Base-by-base conservation (phyloP, 2,113 vertebrate genomes). In the Gavialis gangeticus region DNA sequence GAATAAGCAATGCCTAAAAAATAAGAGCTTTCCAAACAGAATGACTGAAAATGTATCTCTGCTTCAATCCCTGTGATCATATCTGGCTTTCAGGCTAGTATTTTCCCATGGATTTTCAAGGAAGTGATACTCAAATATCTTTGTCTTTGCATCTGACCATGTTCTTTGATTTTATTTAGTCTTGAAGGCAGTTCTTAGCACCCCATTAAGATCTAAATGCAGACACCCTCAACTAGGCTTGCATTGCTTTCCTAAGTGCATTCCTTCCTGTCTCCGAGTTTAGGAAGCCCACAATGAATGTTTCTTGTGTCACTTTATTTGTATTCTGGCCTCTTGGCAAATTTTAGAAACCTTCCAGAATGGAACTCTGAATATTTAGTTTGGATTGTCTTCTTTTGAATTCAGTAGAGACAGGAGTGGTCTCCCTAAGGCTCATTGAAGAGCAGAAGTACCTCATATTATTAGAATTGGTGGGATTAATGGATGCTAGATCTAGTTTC, bases 261-360 rank as follows among this genome's bases (percentile, higher is more conserved):
- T 17, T 30, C 19, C 66, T 34, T 34, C 66, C 66, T 19, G 10
- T 34, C 66, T 19, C 66, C 19, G 19, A 34, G n/a, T 19, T 34
- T 30, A 69, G 66, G 34, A 12, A 30, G n/a, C 66, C 30, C 66
- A 69, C 5, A 3, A 10, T 62, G 34, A 4, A 11, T 67, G 89
- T 91, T n/a, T 24, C 15, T 14, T 10, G 75, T 21, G 25, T 64
- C 1, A 0, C 24, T 64, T 80, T 25, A 3, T 60, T 76, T 84
- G 6, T 67, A 54, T 7, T 0, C 15, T 46, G 75, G 16, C 84
- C 79, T 75, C 1, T 30, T 46, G 17, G 55, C 69, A 89, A 58
- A 77, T 83, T 37, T 62, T 34, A 0, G 0, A 75, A 66, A 6
- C 28, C 15, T 66, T 66, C 64, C 64, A 66, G 19, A 22, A 22